These are phyloP conservation scores for Parnassius orleans DNA, from an alignment of 2,888 invertebrate species.

Conservation along the genomic window DNA sequence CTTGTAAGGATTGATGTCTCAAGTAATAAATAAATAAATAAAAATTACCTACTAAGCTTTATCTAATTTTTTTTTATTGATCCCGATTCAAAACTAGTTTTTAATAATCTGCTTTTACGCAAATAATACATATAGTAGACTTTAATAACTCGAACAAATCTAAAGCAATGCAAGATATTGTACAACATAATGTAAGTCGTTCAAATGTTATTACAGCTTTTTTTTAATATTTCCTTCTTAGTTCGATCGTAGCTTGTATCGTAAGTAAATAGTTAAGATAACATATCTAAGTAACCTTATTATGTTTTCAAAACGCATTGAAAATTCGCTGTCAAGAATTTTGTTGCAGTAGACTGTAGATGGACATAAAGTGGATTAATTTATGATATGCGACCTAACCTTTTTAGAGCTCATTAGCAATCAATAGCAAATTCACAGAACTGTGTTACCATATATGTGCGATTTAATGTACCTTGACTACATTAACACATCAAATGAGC, in stretches of 20 bases:
- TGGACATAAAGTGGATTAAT: constrained; percentile 8
- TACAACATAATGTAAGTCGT: background rate
- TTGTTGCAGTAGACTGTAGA: background rate
- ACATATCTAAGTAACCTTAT: background rate
- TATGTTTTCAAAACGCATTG: constrained; percentile 1
- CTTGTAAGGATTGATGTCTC: no score
- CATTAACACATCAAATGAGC: constrained; percentile 25
- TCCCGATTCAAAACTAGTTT: no score
- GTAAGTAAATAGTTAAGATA: background rate
- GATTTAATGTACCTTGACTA: constrained; percentile 17
- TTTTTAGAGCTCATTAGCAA: constrained; percentile 8
- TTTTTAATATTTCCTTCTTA: background rate
- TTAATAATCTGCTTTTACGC: no score
- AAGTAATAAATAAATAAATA: no score
- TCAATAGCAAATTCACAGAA: constrained; percentile 9
- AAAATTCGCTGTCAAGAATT: constrained; percentile 15
- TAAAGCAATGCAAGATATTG: background rate
- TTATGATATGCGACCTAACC: constrained; percentile 7
- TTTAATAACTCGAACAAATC: background rate
- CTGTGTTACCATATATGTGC: constrained; percentile 18
- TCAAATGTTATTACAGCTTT: constrained; percentile 5
- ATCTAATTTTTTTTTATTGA: no score
- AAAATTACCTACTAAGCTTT: no score
- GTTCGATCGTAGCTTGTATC: background rate
- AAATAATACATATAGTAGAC: no score